Conservation (phyloP, 2,113 vertebrate species). For the Sardina pilchardus region DNA sequence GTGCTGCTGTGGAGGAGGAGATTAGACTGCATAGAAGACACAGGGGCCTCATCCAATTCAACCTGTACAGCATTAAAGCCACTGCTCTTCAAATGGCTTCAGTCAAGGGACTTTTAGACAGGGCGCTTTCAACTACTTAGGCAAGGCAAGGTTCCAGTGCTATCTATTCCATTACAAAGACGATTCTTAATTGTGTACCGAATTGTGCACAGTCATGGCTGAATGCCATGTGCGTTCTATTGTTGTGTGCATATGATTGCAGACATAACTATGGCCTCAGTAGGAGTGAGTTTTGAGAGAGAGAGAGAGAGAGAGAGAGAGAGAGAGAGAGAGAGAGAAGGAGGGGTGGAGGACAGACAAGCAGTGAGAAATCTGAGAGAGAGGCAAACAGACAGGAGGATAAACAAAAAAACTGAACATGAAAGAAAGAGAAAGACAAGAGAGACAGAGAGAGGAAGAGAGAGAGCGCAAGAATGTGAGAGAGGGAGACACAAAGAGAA, state of each 20-base stretch:
- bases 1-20: neutral
- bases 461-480: too few relatives aligned
- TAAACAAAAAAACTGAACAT: neutral
- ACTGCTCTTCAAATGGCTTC: neutral
- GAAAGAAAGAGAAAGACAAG: neutral
- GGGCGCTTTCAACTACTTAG: neutral
- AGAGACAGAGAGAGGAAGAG: too few relatives aligned
- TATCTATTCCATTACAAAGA: neutral
- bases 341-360: constrained; percentile 26
- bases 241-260: neutral
- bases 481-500: too few relatives aligned
- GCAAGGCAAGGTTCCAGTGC: neutral
- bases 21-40: neutral
- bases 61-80: neutral
- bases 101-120: neutral
- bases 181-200: too few relatives aligned
- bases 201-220: too few relatives aligned
- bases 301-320: constrained; percentile 44
- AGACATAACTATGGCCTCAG: neutral
- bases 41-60: neutral
- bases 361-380: neutral
- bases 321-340: constrained; percentile 41
- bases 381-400: constrained; percentile 37
- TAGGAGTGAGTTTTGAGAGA: neutral
- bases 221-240: too few relatives aligned